These are phyloP conservation scores for Lanius collurio DNA, from an alignment of 2,113 vertebrate species.

Conservation along the genomic window DNA sequence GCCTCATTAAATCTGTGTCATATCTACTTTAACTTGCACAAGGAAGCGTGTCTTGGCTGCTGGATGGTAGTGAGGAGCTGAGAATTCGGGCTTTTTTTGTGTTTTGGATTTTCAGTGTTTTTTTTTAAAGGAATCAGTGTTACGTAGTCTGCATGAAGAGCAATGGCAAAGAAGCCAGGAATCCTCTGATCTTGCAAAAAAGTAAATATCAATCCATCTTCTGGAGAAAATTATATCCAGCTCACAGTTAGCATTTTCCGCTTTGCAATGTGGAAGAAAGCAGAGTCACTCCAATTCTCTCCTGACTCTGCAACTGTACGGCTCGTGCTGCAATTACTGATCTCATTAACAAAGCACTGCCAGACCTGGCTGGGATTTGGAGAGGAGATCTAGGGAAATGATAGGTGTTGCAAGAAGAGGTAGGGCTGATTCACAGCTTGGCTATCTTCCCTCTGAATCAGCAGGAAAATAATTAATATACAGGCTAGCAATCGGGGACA, in stretches of 20 bases:
- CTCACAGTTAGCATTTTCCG: neutral
- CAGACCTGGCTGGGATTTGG: neutral
- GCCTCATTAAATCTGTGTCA: neutral
- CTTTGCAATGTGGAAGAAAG: neutral
- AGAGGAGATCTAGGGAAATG: constrained; percentile 17
- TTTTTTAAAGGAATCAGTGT: fast-evolving
- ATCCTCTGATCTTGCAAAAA: neutral
- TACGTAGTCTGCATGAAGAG: neutral
- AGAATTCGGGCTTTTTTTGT: neutral
- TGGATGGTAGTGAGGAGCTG: neutral
- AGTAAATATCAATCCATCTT: neutral
- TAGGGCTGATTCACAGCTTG: constrained; percentile 13
- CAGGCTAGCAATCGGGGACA: neutral
- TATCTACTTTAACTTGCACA: neutral
- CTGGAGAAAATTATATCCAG: neutral
- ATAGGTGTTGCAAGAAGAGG: neutral
- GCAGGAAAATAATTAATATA: constrained; percentile 34
- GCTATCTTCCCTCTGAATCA: constrained; percentile 30
- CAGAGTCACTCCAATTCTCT: neutral
- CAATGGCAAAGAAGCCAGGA: neutral
- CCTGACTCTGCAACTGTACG: neutral
- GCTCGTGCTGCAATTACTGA: neutral
- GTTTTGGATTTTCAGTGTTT: fast-evolving
- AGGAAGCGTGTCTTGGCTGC: neutral
- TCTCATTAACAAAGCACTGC: neutral